Percentiles rank a stretch among this genome's conserved stretches.
These are phyloP conservation scores for Idaea aversata DNA, from an alignment of 2,888 invertebrate species.

Conservation along the genomic window DNA sequence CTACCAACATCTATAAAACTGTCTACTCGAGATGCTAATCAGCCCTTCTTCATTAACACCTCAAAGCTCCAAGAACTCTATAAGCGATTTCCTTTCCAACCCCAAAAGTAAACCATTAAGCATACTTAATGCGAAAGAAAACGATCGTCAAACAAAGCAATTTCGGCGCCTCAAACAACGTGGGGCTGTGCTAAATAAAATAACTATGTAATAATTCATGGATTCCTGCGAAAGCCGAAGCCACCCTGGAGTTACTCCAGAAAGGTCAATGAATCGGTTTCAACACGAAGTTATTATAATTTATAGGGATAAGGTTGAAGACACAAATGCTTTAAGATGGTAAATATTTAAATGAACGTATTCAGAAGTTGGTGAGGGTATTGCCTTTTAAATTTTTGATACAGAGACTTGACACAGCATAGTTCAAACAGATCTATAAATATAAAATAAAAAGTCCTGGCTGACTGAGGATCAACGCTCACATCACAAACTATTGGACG, in stretches of 20 bases:
- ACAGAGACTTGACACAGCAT: background rate
- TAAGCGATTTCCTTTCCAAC: background rate
- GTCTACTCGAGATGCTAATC: background rate
- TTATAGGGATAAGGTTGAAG: background rate
- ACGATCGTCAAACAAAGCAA: constrained; percentile 14
- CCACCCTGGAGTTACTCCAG: background rate
- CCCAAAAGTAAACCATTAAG: constrained; percentile 2
- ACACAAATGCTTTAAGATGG: background rate
- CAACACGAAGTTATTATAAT: background rate
- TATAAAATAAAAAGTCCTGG: too few relatives aligned
- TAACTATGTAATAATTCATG: constrained; percentile 38
- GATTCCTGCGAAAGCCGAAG: constrained; percentile 30
- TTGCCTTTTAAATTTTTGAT: background rate
- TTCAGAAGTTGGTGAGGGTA: background rate
- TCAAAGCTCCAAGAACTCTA: background rate
- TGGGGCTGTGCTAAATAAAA: constrained; percentile 25
- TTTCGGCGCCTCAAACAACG: constrained; percentile 8
- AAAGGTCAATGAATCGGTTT: constrained; percentile 19
- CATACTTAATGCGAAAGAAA: constrained; percentile 3
- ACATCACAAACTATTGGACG: too few relatives aligned
- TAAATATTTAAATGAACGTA: background rate
- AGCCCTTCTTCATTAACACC: background rate
- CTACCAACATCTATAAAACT: background rate
- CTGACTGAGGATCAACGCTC: too few relatives aligned
- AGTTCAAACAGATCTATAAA: too few relatives aligned